These are phyloP conservation scores for Chrysotoxum bicinctum DNA, from an alignment of 2,888 invertebrate genomes.

Conservation along the genomic window DNA sequence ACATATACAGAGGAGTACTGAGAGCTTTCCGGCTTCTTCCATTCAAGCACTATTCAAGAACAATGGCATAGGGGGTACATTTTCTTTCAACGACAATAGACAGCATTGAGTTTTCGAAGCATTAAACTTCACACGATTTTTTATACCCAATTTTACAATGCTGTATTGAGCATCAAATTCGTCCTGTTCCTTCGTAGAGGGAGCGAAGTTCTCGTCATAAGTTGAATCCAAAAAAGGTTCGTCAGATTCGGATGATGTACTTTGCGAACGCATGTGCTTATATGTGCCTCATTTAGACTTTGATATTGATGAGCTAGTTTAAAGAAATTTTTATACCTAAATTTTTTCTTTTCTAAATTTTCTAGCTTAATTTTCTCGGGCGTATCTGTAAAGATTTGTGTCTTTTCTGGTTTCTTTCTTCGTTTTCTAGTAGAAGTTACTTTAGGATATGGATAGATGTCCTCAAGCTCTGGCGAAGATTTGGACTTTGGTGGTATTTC, in stretches of 20 bases:
- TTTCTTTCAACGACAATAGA: too few relatives aligned
- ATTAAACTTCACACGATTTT: too few relatives aligned
- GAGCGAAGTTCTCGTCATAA: constrained; percentile 28
- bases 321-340: constrained; percentile 1
- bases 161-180: constrained; percentile 13
- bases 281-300: neutral
- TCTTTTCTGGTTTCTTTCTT: constrained; percentile 22
- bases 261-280: neutral
- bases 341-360: too few relatives aligned
- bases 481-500: neutral
- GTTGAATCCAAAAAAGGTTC: constrained; percentile 10
- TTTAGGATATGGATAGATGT: constrained; percentile 9
- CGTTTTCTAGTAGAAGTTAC: neutral
- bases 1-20: too few relatives aligned
- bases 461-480: neutral
- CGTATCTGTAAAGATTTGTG: constrained; percentile 7
- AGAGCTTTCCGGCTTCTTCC: too few relatives aligned
- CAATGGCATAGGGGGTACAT: too few relatives aligned
- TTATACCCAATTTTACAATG: constrained; percentile 2
- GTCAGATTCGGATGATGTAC: constrained; percentile 3
- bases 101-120: too few relatives aligned
- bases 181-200: neutral
- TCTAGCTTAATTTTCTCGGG: constrained; percentile 5
- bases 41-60: too few relatives aligned
- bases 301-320: neutral